A percentile compares a stretch with the other conserved stretches of the same genome.
phyloP scores from a whole-genome alignment of 2,113 vertebrate genomes.

The Channa maculata region DNA sequence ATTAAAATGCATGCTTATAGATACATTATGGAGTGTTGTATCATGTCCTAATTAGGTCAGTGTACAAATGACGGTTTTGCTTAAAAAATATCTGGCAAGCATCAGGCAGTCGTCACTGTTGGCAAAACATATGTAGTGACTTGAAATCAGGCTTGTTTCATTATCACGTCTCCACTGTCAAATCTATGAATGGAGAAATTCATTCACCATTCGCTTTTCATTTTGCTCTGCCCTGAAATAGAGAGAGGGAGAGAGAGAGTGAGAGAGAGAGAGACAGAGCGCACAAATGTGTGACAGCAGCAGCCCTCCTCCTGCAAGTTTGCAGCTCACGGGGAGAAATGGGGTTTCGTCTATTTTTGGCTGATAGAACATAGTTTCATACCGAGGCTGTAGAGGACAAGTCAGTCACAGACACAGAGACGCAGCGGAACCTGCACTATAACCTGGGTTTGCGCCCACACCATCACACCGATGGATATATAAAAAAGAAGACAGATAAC shows the following conservation, averaged over 20 bases:
- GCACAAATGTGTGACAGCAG: slow-evolving; percentile 39
- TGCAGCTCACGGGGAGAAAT: slow-evolving; percentile 42
- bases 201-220: slow-evolving; percentile 29
- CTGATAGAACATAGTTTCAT: slow-evolving; percentile 22
- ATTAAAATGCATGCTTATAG: too few species aligned
- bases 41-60: too few species aligned
- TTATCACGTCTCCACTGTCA: too few species aligned
- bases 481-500: slow-evolving; percentile 1
- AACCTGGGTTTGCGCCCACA: slow-evolving; percentile 25
- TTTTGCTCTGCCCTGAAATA: neutral
- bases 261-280: slow-evolving; percentile 8
- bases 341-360: slow-evolving; percentile 55
- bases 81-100: too few species aligned
- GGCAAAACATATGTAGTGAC: too few species aligned
- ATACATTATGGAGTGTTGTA: too few species aligned
- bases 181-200: slow-evolving; percentile 8
- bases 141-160: too few species aligned
- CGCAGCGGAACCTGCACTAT: neutral
- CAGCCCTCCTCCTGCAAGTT: slow-evolving; percentile 60
- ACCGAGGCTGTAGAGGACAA: slow-evolving; percentile 3
- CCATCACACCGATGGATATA: slow-evolving; percentile 2
- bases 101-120: too few species aligned
- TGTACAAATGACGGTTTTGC: too few species aligned
- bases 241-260: slow-evolving; percentile 27
- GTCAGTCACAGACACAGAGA: neutral